phyloP scores from a whole-genome alignment of 2,888 invertebrate genomes.

The Agrochola circellaris region DNA sequence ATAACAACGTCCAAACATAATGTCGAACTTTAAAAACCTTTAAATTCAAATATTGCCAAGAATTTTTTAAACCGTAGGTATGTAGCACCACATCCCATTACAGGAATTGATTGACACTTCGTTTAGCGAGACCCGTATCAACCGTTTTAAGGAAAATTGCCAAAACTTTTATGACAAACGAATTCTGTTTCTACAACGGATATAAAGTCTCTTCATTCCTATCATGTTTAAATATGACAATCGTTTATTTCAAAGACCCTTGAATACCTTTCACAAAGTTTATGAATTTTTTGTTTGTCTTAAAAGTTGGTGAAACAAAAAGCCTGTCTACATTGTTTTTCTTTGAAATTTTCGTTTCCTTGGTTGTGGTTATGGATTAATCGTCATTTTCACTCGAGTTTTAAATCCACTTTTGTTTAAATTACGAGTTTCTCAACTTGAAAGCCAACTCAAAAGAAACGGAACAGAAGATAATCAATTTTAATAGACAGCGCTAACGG shows the following conservation, averaged over 20 bases:
- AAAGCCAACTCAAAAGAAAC: conserved; percentile 40
- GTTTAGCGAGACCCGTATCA: conserved; percentile 47
- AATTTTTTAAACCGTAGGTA: conserved; percentile 20
- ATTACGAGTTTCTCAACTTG: conserved; percentile 32
- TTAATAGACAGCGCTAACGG: conserved; percentile 45
- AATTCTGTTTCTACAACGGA: conserved; percentile 45
- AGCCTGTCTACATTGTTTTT: conserved; percentile 40
- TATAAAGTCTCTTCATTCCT: conserved; percentile 48
- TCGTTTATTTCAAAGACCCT: conserved; percentile 50
- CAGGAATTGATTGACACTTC: conserved; percentile 61
- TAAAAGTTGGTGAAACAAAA: conserved; percentile 47
- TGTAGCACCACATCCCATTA: conserved; percentile 43
- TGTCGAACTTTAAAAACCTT: neutral
- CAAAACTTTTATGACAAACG: conserved; percentile 57
- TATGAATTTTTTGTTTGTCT: conserved; percentile 48
- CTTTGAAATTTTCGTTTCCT: conserved; percentile 47
- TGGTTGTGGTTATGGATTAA: conserved; percentile 44
- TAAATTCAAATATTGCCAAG: conserved; percentile 6
- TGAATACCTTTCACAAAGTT: conserved; percentile 44
- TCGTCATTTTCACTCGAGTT: conserved; percentile 50
- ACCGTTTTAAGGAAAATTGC: conserved; percentile 40
- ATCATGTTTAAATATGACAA: conserved; percentile 54
- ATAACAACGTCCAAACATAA: conserved; percentile 23
- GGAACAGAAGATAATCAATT: conserved; percentile 49
- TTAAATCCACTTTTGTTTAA: conserved; percentile 47